Percentiles rank a stretch among this genome's conserved stretches.
phyloP scores from a whole-genome alignment of 2,113 vertebrate genomes.

The Caracal caracal region DNA sequence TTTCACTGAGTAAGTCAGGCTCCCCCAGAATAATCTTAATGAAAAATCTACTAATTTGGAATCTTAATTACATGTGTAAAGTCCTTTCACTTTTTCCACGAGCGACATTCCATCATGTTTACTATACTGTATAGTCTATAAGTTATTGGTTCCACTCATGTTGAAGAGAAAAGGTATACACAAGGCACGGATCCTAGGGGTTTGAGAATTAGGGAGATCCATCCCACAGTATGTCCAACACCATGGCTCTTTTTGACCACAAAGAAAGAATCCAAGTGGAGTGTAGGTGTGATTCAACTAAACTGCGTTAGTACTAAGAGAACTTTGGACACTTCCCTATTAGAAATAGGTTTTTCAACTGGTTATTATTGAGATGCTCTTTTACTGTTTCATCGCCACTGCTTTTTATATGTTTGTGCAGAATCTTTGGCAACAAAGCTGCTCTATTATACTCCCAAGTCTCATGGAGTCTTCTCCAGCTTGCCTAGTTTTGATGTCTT shows the following conservation, averaged over 20 bases:
- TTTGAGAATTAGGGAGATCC: not conserved
- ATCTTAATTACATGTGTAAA: not conserved
- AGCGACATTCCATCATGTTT: no score
- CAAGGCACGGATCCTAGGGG: rapidly evolving
- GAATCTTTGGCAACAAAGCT: not conserved
- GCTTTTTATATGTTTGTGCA: not conserved
- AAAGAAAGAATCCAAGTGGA: not conserved
- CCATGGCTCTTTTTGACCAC: not conserved
- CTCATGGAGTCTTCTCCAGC: not conserved
- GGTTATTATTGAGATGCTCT: not conserved
- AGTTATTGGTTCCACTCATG: not conserved
- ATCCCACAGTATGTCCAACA: rapidly evolving
- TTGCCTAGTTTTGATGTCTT: not conserved
- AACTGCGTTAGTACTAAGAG: not conserved
- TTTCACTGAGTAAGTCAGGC: not conserved
- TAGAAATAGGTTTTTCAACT: constrained; percentile 3
- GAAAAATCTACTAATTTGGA: rapidly evolving
- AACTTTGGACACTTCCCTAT: not conserved
- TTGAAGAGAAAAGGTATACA: not conserved
- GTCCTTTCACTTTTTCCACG: not conserved
- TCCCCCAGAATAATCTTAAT: not conserved
- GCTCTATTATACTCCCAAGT: rapidly evolving
- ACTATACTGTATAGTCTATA: not conserved
- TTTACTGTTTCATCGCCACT: not conserved
- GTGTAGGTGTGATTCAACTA: not conserved